Evolutionary conservation across 2,888 invertebrate species (phyloP), one percentile per base, ranked within the genome.

Genomic region (Neoascia interrupta): DNA sequence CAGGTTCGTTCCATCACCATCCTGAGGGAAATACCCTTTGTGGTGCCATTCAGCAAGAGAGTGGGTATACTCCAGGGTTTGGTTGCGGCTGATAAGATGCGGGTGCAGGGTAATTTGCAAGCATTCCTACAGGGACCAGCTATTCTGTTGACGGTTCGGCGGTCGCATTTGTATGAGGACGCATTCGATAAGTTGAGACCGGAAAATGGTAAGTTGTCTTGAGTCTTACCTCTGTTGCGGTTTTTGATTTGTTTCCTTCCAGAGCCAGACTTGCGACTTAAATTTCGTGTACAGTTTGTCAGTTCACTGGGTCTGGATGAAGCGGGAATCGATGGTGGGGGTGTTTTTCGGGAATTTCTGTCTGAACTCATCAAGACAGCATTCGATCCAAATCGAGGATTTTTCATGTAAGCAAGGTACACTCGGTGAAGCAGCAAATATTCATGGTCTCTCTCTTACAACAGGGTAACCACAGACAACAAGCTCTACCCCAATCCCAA

Each of bases 101-200:
- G 88, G 10, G 92, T 94, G 82, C 95, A 94, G 88, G 93, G 94
- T n/a, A 93, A 94, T 83, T 87, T 93, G 82, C 91, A 93, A 10
- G 92, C 93, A 75, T 94, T 95, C 85, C 90, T 94, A 83, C 93
- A 93, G 83, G 95, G 95, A 0, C 94, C 95, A 0, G 91, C 92
- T 37, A 94, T 95, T 82, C 91, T 92, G 83, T 91, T 97, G 28
- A 93, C 93, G 23, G 94, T 97, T 5, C 90, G 97, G 68, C 91
- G 99, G 63, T 94, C 95, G 82, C 97, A 97, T 89, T 91, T 99
- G n/a, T 99, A 99, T 87, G 99, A 99, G 89, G 99, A 99, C 89
- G 97, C 99, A 0, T 98, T 97, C 86, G 97, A 97, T 56, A 97
- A 97, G 88, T 91, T 99, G 3, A 95, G 97, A 1, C 92, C 92